Evolutionary conservation across 2,888 invertebrate genomes (phyloP), one percentile per base, ranked within the genome.

Genomic region (Eupeodes latifasciatus): DNA sequence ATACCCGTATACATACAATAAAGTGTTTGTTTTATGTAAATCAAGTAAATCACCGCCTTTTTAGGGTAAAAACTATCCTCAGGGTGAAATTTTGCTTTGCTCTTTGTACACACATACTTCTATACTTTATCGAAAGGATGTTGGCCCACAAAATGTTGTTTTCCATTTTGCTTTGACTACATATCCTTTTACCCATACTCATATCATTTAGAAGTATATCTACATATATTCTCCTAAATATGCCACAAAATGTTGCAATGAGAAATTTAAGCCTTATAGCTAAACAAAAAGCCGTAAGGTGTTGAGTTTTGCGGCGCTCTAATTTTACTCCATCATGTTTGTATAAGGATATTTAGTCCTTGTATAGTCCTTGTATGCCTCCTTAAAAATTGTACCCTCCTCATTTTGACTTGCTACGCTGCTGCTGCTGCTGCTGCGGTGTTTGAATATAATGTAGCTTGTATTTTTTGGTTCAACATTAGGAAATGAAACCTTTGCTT

Each of bases 321-420:
- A 78, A 74, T 85, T 85, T 85, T 74, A 67, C 59, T 74, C 59
- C 64, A 77, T 72, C 62, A 66, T 71, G 67, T 81, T 81, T 85
- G 81, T 67, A 67, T 27, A 27, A 27, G 27, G 27, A 27, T 27
- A 27, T 27, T 27, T 27, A 27, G 27, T 3, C 3, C 27, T 27
- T 27, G 27, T 27, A 27, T 27, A 27, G 27, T 27, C n/a, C n/a
- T n/a, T n/a, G 2, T 53, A 62, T 62, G 64, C 81, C 61, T 67
- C 74, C 85, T 61, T 27, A 62, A 51, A 57, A 51, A 5, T 66
- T 66, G 67, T 55, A 53, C 57, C 40, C 79, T 10, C 55, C 55
- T 19, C 11, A 5, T 7, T 14, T 19, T 19, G 6, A 40, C 40
- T 40, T 7, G 9, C 6, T 40, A 5, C 5, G 40, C 27, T 27